Percentiles rank a stretch among this genome's conserved stretches.
These are phyloP conservation scores for Chaenogobius annularis DNA, from an alignment of 2,113 vertebrate species.

Conservation along the genomic window DNA sequence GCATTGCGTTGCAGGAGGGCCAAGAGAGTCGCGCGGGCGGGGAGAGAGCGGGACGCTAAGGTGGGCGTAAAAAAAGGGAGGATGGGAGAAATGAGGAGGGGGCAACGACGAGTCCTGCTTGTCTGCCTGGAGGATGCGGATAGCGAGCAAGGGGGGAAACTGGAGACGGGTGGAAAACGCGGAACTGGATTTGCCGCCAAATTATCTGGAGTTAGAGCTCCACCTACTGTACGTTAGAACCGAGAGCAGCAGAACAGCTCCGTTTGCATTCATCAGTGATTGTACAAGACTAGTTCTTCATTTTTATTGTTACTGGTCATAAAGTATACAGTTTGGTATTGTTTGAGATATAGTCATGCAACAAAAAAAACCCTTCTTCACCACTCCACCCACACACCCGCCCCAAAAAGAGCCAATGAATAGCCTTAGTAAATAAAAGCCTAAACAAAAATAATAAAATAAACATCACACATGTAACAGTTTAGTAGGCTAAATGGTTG, in stretches of 20 bases:
- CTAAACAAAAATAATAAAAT: too few species aligned
- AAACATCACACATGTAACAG: too few species aligned
- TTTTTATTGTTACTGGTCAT: too few species aligned
- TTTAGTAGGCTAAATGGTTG: too few species aligned
- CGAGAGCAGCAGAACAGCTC: constrained; percentile 18
- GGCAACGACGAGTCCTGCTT: constrained; percentile 54
- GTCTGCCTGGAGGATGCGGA: constrained; percentile 55
- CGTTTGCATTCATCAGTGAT: too few species aligned
- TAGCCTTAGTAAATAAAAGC: too few species aligned
- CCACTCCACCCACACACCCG: too few species aligned
- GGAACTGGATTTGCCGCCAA: constrained; percentile 67
- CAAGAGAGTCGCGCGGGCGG: constrained; percentile 23
- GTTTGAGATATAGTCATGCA: too few species aligned
- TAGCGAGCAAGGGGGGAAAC: constrained; percentile 24
- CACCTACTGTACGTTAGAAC: constrained; percentile 68
- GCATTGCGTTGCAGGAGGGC: constrained; percentile 60
- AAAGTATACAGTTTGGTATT: too few species aligned
- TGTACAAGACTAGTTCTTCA: too few species aligned
- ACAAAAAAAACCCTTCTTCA: too few species aligned
- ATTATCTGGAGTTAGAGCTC: constrained; percentile 71
- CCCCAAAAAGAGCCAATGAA: too few species aligned
- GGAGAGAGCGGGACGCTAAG: constrained; percentile 14
- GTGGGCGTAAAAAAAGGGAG: not conserved
- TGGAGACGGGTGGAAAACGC: constrained; percentile 63
- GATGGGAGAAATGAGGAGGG: constrained; percentile 15